These are phyloP conservation scores for Clarias magur DNA, from an alignment of 2,113 vertebrate genomes.

Conservation along the genomic window DNA sequence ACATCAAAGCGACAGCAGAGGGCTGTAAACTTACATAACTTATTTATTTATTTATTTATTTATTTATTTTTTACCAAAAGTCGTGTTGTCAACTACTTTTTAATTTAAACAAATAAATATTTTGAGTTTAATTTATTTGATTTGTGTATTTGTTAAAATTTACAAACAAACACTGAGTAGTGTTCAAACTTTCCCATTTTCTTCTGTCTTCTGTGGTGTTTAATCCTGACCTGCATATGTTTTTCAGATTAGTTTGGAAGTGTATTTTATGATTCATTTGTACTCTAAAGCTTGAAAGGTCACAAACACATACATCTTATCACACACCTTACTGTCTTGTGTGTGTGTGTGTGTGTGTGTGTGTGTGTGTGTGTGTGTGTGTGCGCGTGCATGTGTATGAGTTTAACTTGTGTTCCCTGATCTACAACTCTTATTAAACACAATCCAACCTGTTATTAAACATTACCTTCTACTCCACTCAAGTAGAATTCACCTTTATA, in stretches of 20 bases:
- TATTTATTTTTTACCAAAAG: neutral
- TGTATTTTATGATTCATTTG: neutral
- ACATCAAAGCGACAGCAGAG: neutral
- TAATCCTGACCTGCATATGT: neutral
- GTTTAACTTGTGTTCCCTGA: slow-evolving; percentile 61
- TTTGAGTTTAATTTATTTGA: neutral
- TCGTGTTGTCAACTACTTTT: neutral
- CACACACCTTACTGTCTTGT: neutral
- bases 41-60: no score
- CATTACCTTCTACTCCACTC: slow-evolving; percentile 56
- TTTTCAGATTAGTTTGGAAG: neutral
- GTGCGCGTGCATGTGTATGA: slow-evolving; percentile 37
- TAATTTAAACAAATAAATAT: neutral
- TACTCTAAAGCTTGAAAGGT: neutral
- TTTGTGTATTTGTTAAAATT: neutral
- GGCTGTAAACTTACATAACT: neutral
- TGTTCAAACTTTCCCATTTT: neutral
- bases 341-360: no score
- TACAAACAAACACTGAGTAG: neutral
- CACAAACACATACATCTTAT: neutral
- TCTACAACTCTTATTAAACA: slow-evolving; percentile 72
- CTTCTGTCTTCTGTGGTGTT: neutral
- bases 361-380: slow-evolving; percentile 48
- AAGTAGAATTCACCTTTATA: slow-evolving; percentile 74
- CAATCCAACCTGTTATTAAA: slow-evolving; percentile 74